Evolutionary conservation across 2,888 invertebrate genomes (phyloP).

Genomic region (Brenthis ino): DNA sequence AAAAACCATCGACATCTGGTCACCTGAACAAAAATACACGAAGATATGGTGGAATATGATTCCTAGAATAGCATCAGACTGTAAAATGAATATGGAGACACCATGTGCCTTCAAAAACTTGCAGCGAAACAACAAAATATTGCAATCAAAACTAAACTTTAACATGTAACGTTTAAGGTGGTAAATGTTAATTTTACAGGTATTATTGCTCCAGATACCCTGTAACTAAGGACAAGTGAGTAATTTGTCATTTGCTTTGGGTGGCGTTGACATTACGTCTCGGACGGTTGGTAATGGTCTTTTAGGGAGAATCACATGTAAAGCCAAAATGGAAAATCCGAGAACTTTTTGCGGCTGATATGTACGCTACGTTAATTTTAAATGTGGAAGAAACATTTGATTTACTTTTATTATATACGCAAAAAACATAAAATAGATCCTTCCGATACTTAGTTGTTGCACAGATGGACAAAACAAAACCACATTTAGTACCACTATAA

Average conservation of each 20-base stretch:
- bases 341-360: conserved; percentile 12
- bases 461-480: not conserved
- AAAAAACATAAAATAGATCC: not conserved
- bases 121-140: conserved; percentile 46
- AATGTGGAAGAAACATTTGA: not conserved
- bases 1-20: conserved; percentile 71
- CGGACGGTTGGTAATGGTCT: conserved; percentile 70
- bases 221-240: conserved; percentile 54
- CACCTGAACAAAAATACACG: conserved; percentile 76
- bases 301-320: conserved; percentile 48
- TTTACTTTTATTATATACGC: not conserved
- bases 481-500: too few relatives aligned
- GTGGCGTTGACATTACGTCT: conserved; percentile 71
- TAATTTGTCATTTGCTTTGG: conserved; percentile 74
- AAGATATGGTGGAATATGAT: conserved; percentile 73
- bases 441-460: not conserved
- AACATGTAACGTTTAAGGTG: conserved; percentile 37
- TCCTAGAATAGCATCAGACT: conserved; percentile 82
- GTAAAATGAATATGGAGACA: conserved; percentile 76
- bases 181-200: conserved; percentile 14
- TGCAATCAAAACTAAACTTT: conserved; percentile 46
- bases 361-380: conserved; percentile 8
- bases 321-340: conserved; percentile 21
- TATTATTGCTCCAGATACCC: conserved; percentile 34
- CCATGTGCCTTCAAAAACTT: conserved; percentile 76